A percentile compares a stretch with the other conserved stretches of the same genome.
Evolutionary conservation across 2,797 vertebrate species (phyloP).

Genomic region (Botia almorhae): DNA sequence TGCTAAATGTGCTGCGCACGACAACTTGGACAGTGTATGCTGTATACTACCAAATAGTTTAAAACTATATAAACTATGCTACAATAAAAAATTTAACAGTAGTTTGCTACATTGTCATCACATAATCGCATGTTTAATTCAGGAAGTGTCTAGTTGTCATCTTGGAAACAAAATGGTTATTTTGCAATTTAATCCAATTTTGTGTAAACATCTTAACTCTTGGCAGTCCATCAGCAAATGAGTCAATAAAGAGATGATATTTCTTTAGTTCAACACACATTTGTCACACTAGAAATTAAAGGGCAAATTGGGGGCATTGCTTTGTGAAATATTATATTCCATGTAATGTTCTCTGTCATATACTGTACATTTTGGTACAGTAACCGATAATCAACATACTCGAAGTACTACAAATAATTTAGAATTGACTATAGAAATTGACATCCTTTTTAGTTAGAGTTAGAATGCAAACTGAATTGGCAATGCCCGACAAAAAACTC

Average conservation of each 20-base stretch:
- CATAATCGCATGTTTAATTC: not conserved
- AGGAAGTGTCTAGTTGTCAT: not conserved
- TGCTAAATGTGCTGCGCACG: not conserved
- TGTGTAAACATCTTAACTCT: not conserved
- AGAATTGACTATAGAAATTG: not conserved
- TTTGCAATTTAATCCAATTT: not conserved
- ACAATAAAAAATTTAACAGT: not conserved
- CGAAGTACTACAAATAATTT: not conserved
- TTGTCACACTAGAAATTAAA: not conserved
- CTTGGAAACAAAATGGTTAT: not conserved
- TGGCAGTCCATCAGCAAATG: not conserved
- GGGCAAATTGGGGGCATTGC: not conserved
- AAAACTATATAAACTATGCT: not conserved
- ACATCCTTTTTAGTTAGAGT: not conserved
- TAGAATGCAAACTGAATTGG: not conserved
- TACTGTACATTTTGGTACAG: not conserved
- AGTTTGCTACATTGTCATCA: not conserved
- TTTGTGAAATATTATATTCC: not conserved
- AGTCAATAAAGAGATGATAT: not conserved
- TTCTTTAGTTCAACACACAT: not conserved
- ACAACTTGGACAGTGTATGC: not conserved
- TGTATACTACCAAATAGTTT: not conserved
- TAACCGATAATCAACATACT: not conserved
- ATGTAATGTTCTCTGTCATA: not conserved
- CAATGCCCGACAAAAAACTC: no score